Conservation (phyloP, 2,888 invertebrate genomes). For the Agriopis leucophaearia region DNA sequence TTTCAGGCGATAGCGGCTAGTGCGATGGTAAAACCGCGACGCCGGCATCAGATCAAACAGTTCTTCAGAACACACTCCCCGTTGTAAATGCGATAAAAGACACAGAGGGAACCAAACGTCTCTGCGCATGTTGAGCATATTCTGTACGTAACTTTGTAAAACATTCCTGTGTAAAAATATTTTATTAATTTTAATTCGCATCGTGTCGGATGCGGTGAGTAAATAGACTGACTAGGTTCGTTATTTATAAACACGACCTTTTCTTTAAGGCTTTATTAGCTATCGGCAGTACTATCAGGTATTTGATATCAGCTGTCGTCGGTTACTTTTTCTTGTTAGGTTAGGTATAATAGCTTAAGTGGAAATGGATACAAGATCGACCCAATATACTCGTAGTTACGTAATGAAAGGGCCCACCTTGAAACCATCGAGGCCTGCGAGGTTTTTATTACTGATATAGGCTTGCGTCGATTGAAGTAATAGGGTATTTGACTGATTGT, state of each 20-base stretch:
- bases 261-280: constrained; percentile 5
- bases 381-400: not conserved
- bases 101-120: too few species aligned
- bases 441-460: not conserved
- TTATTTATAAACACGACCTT: constrained; percentile 15
- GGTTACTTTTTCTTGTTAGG: not conserved
- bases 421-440: not conserved
- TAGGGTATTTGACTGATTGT: too few species aligned
- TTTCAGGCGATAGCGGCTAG: too few species aligned
- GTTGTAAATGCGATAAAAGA: too few species aligned
- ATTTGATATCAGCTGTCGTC: not conserved
- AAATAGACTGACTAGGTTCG: not conserved
- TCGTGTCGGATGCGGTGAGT: constrained; percentile 1
- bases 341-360: not conserved
- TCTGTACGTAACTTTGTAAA: too few species aligned
- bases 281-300: not conserved
- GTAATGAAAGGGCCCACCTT: constrained; percentile 1
- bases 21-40: too few species aligned
- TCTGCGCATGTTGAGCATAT: too few species aligned
- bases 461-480: not conserved
- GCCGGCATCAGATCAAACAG: too few species aligned
- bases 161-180: too few species aligned
- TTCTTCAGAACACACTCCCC: too few species aligned
- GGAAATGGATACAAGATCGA: constrained; percentile 3
- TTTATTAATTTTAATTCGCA: too few species aligned